phyloP scores from a whole-genome alignment of 2,888 invertebrate genomes.

The Pogonocherus hispidulus region DNA sequence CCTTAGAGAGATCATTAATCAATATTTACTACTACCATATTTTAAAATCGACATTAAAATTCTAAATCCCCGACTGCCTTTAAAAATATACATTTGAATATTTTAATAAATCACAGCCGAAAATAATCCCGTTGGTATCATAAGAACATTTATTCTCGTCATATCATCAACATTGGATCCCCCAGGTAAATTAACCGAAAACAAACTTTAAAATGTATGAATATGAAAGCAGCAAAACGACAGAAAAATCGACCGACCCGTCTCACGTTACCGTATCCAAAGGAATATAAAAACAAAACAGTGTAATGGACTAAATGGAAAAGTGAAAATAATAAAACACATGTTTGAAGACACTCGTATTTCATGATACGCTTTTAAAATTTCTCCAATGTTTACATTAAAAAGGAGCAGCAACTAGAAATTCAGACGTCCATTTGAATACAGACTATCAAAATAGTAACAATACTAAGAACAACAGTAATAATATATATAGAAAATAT shows the following conservation, averaged over 20 bases:
- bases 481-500: no score
- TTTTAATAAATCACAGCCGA: not conserved
- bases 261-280: not conserved
- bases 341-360: no score
- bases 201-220: slow-evolving; percentile 14
- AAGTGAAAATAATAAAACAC: no score
- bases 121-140: not conserved
- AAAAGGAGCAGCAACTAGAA: no score
- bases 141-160: slow-evolving; percentile 12
- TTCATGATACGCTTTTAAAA: no score
- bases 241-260: not conserved
- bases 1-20: not conserved
- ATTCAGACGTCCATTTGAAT: no score
- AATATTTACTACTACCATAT: not conserved
- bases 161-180: slow-evolving; percentile 5
- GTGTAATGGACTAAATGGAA: not conserved
- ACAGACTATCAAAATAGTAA: no score
- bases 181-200: not conserved
- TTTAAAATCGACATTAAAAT: not conserved
- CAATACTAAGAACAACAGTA: no score
- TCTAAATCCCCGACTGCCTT: not conserved
- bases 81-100: not conserved
- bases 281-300: slow-evolving; percentile 5
- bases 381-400: no score
- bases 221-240: slow-evolving; percentile 1